These are phyloP conservation scores for Platycnemis pennipes DNA, from an alignment of 2,888 invertebrate genomes.

Conservation along the genomic window DNA sequence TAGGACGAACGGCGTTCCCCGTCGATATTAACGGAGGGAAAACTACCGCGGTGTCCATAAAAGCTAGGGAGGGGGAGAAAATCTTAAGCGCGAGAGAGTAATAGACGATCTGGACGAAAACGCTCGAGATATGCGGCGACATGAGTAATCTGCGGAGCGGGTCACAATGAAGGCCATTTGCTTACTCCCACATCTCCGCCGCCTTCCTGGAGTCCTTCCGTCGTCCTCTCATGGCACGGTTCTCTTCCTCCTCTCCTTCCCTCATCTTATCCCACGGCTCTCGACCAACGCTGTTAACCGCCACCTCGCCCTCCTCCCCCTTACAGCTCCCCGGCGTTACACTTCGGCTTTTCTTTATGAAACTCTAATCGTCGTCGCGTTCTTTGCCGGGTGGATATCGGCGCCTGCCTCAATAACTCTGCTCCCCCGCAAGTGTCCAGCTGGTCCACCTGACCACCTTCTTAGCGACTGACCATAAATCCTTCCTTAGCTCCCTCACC, in stretches of 20 bases:
- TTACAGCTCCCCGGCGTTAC: background rate
- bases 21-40: background rate
- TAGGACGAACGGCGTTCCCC: background rate
- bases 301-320: background rate
- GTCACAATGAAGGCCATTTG: slow-evolving; percentile 55
- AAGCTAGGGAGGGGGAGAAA: background rate
- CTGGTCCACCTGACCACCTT: slow-evolving; percentile 7
- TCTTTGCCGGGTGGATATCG: slow-evolving; percentile 57
- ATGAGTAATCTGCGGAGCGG: slow-evolving; percentile 55
- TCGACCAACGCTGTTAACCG: too few relatives aligned
- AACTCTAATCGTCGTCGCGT: slow-evolving; percentile 61
- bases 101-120: slow-evolving; percentile 54
- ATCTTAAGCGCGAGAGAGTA: slow-evolving; percentile 21
- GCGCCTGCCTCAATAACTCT: slow-evolving; percentile 45
- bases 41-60: background rate
- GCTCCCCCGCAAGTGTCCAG: slow-evolving; percentile 42
- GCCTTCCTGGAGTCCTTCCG: background rate
- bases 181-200: slow-evolving; percentile 44
- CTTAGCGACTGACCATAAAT: slow-evolving; percentile 37
- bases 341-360: slow-evolving; percentile 66
- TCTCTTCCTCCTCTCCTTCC: background rate
- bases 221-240: background rate
- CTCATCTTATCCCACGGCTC: background rate
- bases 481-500: background rate
- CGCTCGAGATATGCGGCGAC: slow-evolving; percentile 50